Evolutionary conservation across 2,113 vertebrate species (phyloP).

Genomic region (Raja brachyura): DNA sequence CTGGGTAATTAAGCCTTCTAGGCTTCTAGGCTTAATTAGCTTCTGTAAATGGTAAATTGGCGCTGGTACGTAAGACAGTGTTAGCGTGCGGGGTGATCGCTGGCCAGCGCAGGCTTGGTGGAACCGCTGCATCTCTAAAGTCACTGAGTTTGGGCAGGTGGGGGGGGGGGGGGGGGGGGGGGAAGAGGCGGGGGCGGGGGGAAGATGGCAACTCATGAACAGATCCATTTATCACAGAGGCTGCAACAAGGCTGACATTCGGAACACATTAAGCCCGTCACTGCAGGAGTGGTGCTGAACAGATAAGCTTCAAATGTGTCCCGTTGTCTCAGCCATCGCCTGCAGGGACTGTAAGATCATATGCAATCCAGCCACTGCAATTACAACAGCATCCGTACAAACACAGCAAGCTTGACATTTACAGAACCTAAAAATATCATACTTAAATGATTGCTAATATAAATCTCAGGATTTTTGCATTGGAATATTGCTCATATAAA

Average conservation of each 20-base stretch:
- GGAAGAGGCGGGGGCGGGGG: too few species aligned
- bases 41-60: too few species aligned
- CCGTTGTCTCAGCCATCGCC: conserved; percentile 6
- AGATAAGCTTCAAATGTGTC: conserved; percentile 10
- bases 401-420: neutral
- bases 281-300: neutral
- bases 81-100: too few species aligned
- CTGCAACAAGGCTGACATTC: neutral
- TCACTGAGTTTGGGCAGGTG: too few species aligned
- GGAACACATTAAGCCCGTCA: neutral
- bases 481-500: neutral
- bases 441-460: neutral
- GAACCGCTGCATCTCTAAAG: too few species aligned
- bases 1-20: too few species aligned
- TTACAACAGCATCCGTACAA: neutral
- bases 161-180: too few species aligned
- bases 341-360: neutral
- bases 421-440: neutral
- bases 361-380: conserved; percentile 7
- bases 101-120: too few species aligned
- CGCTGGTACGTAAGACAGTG: too few species aligned
- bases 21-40: too few species aligned
- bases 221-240: neutral
- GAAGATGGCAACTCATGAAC: neutral
- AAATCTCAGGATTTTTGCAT: neutral